Evolutionary conservation across 2,797 vertebrate species (phyloP).

Genomic region (Sebastes cheni): DNA sequence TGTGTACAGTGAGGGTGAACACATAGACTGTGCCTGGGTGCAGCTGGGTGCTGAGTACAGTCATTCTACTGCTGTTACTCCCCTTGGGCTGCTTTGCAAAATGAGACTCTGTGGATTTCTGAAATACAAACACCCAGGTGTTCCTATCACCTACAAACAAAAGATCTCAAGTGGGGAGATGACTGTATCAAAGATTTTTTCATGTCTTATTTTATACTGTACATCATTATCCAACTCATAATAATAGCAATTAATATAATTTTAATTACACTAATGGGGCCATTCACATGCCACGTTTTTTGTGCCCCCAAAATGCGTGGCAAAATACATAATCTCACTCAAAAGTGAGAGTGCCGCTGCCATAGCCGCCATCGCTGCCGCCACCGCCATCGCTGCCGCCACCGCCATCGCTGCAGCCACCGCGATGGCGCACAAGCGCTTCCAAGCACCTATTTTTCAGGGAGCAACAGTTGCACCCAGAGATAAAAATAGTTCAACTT

Average conservation of each 20-base stretch:
- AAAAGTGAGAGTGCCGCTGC: no score
- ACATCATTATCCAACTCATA: not conserved
- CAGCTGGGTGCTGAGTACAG: conserved; percentile 60
- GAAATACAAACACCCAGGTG: conserved; percentile 17
- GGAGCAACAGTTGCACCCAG: no score
- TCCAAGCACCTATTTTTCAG: no score
- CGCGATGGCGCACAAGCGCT: no score
- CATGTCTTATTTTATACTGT: not conserved
- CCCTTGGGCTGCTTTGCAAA: conserved; percentile 16
- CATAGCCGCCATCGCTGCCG: no score
- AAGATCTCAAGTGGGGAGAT: not conserved
- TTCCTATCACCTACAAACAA: not conserved
- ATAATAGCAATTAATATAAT: not conserved
- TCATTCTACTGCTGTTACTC: conserved; percentile 53
- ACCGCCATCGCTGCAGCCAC: no score
- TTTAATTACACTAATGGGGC: not conserved
- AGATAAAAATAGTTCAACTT: no score
- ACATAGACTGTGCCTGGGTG: conserved; percentile 57
- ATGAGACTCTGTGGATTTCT: conserved; percentile 56
- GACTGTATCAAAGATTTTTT: not conserved
- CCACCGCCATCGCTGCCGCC: no score
- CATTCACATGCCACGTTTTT: no score
- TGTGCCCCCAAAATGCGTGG: no score
- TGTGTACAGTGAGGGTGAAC: conserved; percentile 80
- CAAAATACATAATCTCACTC: no score